Conservation (phyloP, 35 echinoderm and acorn worm species). For the Ophioderma brevispina region DNA sequence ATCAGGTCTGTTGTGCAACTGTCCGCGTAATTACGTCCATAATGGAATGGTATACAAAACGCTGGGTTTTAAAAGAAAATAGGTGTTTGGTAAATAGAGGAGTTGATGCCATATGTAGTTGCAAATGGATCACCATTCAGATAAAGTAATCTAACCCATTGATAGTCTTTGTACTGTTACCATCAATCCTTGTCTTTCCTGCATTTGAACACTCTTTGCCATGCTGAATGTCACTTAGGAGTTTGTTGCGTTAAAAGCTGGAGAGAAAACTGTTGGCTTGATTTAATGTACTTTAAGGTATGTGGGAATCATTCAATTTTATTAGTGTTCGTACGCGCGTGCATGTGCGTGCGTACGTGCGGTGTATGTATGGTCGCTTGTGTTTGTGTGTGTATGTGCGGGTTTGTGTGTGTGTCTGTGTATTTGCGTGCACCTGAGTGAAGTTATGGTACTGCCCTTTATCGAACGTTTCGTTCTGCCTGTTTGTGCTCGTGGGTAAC, state of each 20-base stretch:
- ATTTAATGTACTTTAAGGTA: too few relatives aligned
- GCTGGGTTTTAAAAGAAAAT: background rate
- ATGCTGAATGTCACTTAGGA: background rate
- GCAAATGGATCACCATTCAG: background rate
- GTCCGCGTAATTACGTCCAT: background rate
- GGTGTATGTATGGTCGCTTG: too few relatives aligned
- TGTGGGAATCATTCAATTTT: too few relatives aligned
- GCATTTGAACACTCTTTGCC: background rate
- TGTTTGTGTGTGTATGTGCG: too few relatives aligned
- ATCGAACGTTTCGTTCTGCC: too few relatives aligned
- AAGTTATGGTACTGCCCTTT: too few relatives aligned
- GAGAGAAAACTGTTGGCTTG: too few relatives aligned
- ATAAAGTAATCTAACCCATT: constrained; percentile 3
- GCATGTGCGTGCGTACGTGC: too few relatives aligned
- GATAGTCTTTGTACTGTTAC: background rate
- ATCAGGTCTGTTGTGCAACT: background rate
- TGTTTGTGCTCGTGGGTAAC: too few relatives aligned
- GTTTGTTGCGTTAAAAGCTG: background rate
- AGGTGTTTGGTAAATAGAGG: background rate
- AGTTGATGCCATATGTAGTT: background rate
- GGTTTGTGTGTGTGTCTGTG: too few relatives aligned
- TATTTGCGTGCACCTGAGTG: too few relatives aligned
- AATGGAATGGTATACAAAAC: background rate
- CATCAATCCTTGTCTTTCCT: constrained; percentile 2
- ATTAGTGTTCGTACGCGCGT: too few relatives aligned